Conservation (phyloP, 2,113 vertebrate genomes). For the Hypanus sabinus region DNA sequence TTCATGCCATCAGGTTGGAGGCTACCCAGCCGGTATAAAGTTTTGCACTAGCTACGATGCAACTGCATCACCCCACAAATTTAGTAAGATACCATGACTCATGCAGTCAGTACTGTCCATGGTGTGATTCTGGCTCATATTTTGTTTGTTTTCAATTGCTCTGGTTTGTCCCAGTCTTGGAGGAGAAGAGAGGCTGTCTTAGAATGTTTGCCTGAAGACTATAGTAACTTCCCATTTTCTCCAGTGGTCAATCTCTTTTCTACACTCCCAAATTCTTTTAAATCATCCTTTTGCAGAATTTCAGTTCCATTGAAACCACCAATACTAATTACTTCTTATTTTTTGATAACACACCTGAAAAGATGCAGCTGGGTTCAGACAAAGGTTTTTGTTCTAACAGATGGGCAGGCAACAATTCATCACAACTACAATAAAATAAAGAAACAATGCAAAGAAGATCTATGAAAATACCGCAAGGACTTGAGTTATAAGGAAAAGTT, state of each 20-base stretch:
- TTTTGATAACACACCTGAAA: neutral
- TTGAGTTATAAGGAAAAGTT: too few species aligned
- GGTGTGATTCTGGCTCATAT: neutral
- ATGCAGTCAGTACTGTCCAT: neutral
- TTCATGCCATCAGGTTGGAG: too few species aligned
- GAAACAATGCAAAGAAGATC: neutral
- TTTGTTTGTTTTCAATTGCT: neutral
- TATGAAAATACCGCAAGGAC: too few species aligned
- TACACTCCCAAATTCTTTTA: neutral
- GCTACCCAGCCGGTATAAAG: too few species aligned
- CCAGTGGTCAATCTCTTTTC: too few species aligned
- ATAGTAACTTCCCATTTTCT: too few species aligned
- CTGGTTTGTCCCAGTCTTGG: neutral
- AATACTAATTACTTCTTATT: neutral
- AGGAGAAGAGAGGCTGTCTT: too few species aligned
- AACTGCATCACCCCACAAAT: too few species aligned
- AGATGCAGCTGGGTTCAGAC: neutral
- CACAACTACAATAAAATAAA: neutral
- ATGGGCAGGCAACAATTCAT: neutral
- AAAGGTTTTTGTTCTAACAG: neutral
- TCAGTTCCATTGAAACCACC: neutral
- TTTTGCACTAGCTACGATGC: too few species aligned
- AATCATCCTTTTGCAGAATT: neutral
- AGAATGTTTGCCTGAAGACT: too few species aligned
- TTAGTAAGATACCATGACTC: neutral